Evolutionary conservation across 2,797 vertebrate genomes (phyloP), one percentile per base, ranked within the genome.

Genomic region (Argentina silus): DNA sequence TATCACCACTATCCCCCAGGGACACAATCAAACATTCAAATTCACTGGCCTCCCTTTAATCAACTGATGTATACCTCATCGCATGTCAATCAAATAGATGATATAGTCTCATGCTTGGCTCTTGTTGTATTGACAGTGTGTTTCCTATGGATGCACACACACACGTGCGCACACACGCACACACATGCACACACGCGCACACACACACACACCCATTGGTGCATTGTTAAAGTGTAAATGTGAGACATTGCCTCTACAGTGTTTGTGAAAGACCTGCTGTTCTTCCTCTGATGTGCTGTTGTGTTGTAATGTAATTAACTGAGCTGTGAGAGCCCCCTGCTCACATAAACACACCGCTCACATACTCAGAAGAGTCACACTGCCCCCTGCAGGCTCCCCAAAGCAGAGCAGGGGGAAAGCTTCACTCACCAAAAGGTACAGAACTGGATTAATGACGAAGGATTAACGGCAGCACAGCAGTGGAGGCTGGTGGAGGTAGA

Each of bases 291-390:
- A 71, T 61, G 67, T 67, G 63, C 72, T 71, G 77, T 65, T 70
- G 48, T 44, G 17, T 53, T 55, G 61, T 74, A 70, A 78, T 17
- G 68, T 66, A 50, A 71, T 71, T 78, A 75, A 78, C 47, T 14
- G 48, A 70, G 50, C 67, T 19, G 67, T 56, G 51, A 56, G 36
- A 6, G 50, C 27, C 3, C 21, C 42, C 50, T 19, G 27, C n/a
- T 6, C 2, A 36, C 27, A 36, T 36, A 1, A 36, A 36, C 27
- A 36, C 27, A 4, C 11, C 27, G 11, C 45, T 9, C 48, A 7
- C 27, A n/a, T 23, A 10, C 15, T 56, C 53, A 17, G 53, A 44
- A 36, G 51, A 56, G 67, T 19, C 67, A 69, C 67, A 57, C 51
- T 19, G 51, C 42, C 67, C 15, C 42, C 67, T 67, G 7, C 19